These are phyloP conservation scores for Drosophila fungiperda DNA, from an alignment of 2,888 invertebrate genomes.

Conservation along the genomic window DNA sequence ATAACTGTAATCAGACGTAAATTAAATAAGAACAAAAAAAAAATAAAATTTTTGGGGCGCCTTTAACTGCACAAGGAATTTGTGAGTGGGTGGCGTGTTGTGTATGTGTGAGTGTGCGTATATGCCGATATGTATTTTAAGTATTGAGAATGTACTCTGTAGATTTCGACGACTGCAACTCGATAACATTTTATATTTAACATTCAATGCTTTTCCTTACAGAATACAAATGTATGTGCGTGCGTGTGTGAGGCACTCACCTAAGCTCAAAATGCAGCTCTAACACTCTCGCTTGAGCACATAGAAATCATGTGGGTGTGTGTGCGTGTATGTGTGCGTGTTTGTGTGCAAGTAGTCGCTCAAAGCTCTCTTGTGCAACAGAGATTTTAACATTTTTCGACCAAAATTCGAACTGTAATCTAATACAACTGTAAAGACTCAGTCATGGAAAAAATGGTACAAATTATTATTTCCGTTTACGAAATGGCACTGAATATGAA, in stretches of 20 bases:
- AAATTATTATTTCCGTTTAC: neutral
- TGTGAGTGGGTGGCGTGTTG: neutral
- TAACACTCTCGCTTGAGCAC: neutral
- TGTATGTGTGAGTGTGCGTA: neutral
- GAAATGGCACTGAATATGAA: neutral
- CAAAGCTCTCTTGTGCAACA: constrained; percentile 3
- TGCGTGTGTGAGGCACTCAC: constrained; percentile 3
- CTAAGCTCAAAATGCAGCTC: neutral
- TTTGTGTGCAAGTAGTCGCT: neutral
- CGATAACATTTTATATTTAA: constrained; percentile 1
- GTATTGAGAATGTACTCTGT: neutral
- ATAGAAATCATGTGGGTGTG: neutral
- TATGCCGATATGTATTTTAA: neutral
- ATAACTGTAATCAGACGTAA: neutral
- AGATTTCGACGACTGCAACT: neutral
- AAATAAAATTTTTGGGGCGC: constrained; percentile 9
- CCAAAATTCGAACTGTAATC: neutral
- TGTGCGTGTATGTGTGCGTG: neutral
- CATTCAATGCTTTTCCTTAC: neutral
- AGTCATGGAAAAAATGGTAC: neutral
- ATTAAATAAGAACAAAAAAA: neutral
- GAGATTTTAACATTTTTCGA: neutral
- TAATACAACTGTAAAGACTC: neutral
- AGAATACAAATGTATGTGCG: neutral
- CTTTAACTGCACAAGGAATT: constrained; percentile 13